Conservation (phyloP, 2,797 vertebrate species). For the Coilia nasus region DNA sequence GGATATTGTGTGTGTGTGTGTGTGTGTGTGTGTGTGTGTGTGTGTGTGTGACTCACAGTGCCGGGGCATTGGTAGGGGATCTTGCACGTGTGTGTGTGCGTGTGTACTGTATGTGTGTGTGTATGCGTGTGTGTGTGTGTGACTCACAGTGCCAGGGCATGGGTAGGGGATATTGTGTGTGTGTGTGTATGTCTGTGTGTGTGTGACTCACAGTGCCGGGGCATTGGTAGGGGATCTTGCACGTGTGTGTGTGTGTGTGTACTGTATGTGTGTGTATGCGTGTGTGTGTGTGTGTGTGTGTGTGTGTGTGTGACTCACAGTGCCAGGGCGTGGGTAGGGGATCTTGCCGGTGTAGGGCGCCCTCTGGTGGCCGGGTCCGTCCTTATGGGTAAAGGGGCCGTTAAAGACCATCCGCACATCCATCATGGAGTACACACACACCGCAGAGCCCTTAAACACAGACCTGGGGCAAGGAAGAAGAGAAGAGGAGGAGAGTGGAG, state of each 20-base stretch:
- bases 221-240: too few species aligned
- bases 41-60: conserved; percentile 3
- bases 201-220: not conserved
- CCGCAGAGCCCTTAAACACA: not conserved
- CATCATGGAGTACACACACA: conserved; percentile 96
- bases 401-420: conserved; percentile 99
- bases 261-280: conserved; percentile 10
- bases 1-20: conserved; percentile 2
- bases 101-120: conserved; percentile 29
- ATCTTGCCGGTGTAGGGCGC: conserved; percentile 83
- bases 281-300: not conserved
- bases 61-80: too few species aligned
- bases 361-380: conserved; percentile 99
- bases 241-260: conserved; percentile 11
- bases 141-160: conserved; percentile 92
- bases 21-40: conserved; percentile 50
- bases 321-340: not conserved
- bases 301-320: not conserved
- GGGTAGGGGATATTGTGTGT: conserved; percentile 96
- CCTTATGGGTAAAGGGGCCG: conserved; percentile 97
- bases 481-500: too few species aligned
- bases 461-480: too few species aligned
- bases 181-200: conserved; percentile 47
- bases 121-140: conserved; percentile 23
- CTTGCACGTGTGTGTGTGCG: conserved; percentile 2